Evolutionary conservation across 1,140 invertebrate species (phyloP).

Genomic region (Lasaia peninsularis): DNA sequence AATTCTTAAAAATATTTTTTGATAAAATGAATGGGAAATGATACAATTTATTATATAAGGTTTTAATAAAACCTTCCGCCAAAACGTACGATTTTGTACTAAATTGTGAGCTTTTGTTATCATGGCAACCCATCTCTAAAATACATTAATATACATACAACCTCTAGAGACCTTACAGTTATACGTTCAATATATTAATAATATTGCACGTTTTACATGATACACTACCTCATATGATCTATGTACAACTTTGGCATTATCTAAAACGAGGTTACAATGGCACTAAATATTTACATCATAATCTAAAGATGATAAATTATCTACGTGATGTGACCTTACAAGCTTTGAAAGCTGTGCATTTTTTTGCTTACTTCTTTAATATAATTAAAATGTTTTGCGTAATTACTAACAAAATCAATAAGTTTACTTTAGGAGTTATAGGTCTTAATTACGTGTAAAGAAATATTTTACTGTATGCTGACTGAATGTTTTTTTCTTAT

Average conservation of each 20-base stretch:
- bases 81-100: too few species aligned
- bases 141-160: slow-evolving; percentile 37
- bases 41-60: too few species aligned
- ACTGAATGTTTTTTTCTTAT: too few species aligned
- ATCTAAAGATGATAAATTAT: slow-evolving; percentile 28
- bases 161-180: slow-evolving; percentile 31
- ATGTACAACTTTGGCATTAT: slow-evolving; percentile 68
- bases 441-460: too few species aligned
- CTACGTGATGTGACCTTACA: background rate
- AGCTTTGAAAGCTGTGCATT: background rate
- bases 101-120: too few species aligned
- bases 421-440: too few species aligned
- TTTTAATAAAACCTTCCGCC: too few species aligned
- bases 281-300: slow-evolving; percentile 70
- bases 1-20: too few species aligned
- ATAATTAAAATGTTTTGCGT: too few species aligned
- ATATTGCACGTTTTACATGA: slow-evolving; percentile 11
- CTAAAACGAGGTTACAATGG: slow-evolving; percentile 63
- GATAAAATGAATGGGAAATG: too few species aligned
- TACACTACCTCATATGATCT: slow-evolving; percentile 21
- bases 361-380: background rate
- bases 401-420: too few species aligned
- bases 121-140: slow-evolving; percentile 2
- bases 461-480: too few species aligned
- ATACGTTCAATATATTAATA: background rate